Base-by-base conservation (phyloP, 35 echinoderm and acorn worm genomes). In the Nesometra sesokonis region DNA sequence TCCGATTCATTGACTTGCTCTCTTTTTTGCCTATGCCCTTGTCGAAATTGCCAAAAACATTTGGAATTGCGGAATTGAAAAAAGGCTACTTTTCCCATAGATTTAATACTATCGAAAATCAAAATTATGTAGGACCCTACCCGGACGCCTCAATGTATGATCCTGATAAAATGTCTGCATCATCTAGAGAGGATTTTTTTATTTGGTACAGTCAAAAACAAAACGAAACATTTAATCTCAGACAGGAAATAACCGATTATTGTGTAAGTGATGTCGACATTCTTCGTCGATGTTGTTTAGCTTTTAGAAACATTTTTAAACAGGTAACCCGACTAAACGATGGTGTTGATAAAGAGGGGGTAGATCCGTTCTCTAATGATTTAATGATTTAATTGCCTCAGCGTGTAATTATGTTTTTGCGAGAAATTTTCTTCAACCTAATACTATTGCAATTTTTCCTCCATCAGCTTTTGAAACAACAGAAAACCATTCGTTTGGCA, bases 1-100 rank as follows among this genome's bases (percentile, higher is more conserved):
- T 89, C n/a, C 80, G 82, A 27, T 84, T 89, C 23, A 89, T 89
- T 8, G 88, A 89, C 84, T 89, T 33, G 0, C 34, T 84, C 30
- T 81, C 79, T 82, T 88, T 88, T 5, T 34, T 88, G 34, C 86
- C 78, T 0, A 84, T 84, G 47, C 34, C 88, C 9, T 38, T 91
- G 78, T 79, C 90, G 5, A 84, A 85, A 32, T 36, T 91, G 17
- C 90, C 90, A 11, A 91, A 91, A 84, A 84, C 90, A 11, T 91
- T 88, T 79, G 90, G 86, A 5, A 34, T 93, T 11, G 17, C 40
- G 21, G 91, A 88, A 23, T 35, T 93, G 0, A 93, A 88, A 30
- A 93, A 93, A 32, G 91, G 86, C 9, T 88, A 83, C 39, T 93
- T 93, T 84, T 86, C 91, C 1, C 87, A 93, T 88, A 33, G 78